A percentile compares a stretch with the other conserved stretches of the same genome.
Conservation (phyloP, 2,888 invertebrate species). For the Oligia fasciuncula region DNA sequence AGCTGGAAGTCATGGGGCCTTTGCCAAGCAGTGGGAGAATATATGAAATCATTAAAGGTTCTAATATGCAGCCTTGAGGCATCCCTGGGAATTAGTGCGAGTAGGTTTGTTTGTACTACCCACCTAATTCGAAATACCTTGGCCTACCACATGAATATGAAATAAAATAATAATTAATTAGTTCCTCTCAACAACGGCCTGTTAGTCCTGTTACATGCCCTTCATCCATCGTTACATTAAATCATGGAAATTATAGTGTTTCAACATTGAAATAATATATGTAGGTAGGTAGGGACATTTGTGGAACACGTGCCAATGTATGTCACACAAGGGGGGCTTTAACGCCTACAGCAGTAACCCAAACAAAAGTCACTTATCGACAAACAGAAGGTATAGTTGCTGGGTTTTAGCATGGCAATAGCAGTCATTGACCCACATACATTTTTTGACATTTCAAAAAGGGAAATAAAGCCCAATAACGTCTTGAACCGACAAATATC, state of each 20-base stretch:
- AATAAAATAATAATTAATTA: conserved; percentile 30
- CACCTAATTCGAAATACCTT: conserved; percentile 10
- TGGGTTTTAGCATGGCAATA: neutral
- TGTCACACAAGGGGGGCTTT: neutral
- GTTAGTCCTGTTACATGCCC: neutral
- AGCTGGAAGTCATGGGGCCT: too few relatives aligned
- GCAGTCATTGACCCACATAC: neutral
- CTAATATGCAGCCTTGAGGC: neutral
- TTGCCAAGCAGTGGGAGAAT: too few relatives aligned
- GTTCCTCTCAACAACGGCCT: conserved; percentile 17
- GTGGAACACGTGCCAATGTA: neutral
- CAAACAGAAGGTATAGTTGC: neutral
- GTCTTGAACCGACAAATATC: too few relatives aligned
- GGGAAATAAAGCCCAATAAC: neutral
- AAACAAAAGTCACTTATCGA: conserved; percentile 10
- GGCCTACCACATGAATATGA: neutral
- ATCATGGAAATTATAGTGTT: conserved; percentile 5
- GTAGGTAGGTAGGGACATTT: neutral
- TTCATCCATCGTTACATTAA: conserved; percentile 3
- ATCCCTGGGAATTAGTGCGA: neutral
- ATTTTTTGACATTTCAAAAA: neutral
- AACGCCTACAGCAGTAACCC: conserved; percentile 14
- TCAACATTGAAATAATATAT: neutral
- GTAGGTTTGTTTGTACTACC: neutral
- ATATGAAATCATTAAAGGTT: neutral